phyloP scores from a whole-genome alignment of 2,797 vertebrate species.

The Macroramphosus scolopax region DNA sequence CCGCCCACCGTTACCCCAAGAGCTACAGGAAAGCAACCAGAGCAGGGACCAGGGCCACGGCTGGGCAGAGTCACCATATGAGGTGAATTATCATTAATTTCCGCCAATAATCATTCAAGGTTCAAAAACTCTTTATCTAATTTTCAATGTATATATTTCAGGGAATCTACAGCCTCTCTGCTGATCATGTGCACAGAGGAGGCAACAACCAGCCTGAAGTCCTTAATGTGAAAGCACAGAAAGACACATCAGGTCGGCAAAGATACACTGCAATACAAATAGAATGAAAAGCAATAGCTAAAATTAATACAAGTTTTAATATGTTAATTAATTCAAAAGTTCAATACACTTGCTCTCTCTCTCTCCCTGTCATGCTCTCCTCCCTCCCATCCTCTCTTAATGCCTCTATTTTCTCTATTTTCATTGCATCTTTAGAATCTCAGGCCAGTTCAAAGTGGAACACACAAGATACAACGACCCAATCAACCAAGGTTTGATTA shows the following conservation, averaged over 20 bases:
- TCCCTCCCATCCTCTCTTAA: slow-evolving; percentile 20
- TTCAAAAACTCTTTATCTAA: background rate
- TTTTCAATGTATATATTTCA: slow-evolving; percentile 36
- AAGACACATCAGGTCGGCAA: slow-evolving; percentile 56
- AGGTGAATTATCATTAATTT: slow-evolving; percentile 44
- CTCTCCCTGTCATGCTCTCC: slow-evolving; percentile 14
- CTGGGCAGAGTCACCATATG: slow-evolving; percentile 64
- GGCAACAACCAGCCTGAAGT: slow-evolving; percentile 62
- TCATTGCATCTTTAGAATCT: slow-evolving; percentile 54
- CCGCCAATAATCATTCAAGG: background rate
- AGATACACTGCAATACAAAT: slow-evolving; percentile 15
- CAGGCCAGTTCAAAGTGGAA: slow-evolving; percentile 62
- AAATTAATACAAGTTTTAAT: no score
- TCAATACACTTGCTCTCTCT: no score
- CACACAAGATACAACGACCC: slow-evolving; percentile 53
- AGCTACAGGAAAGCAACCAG: slow-evolving; percentile 59
- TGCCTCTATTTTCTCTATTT: slow-evolving; percentile 15
- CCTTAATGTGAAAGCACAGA: slow-evolving; percentile 62
- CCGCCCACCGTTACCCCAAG: slow-evolving; percentile 75
- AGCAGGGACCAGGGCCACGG: slow-evolving; percentile 36
- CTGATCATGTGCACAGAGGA: slow-evolving; percentile 47
- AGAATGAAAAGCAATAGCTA: no score
- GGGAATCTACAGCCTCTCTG: slow-evolving; percentile 62
- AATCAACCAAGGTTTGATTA: slow-evolving; percentile 69
- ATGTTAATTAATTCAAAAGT: no score